Evolutionary conservation across 35 echinoderm and acorn worm genomes (phyloP).

Genomic region (Eucidaris tribuloides): DNA sequence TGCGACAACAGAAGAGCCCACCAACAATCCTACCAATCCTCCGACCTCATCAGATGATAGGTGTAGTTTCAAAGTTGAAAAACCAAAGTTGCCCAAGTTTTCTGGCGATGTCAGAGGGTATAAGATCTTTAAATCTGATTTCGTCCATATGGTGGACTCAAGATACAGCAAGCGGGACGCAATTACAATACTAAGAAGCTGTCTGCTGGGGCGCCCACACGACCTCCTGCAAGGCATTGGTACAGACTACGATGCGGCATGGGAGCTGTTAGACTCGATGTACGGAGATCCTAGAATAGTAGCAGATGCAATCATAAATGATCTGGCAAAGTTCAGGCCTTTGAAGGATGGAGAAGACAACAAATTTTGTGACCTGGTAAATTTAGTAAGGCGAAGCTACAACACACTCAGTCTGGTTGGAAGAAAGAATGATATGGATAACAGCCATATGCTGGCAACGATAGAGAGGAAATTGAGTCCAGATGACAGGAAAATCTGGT

Average conservation of each 20-base stretch:
- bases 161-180: conserved; percentile 36
- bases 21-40: too few species aligned
- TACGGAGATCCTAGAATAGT: conserved; percentile 55
- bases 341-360: conserved; percentile 51
- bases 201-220: conserved; percentile 26
- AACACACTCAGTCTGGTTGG: conserved; percentile 33
- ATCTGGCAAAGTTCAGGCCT: conserved; percentile 39
- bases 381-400: conserved; percentile 44
- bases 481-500: conserved; percentile 56
- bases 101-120: too few species aligned
- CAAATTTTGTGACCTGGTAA: conserved; percentile 60
- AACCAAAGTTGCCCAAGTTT: too few species aligned
- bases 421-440: conserved; percentile 42
- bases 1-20: not conserved
- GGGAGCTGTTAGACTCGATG: conserved; percentile 53
- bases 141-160: too few species aligned
- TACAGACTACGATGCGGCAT: conserved; percentile 45
- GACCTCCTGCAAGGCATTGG: conserved; percentile 56
- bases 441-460: conserved; percentile 32
- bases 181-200: conserved; percentile 9
- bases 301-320: conserved; percentile 43
- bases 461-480: conserved; percentile 44
- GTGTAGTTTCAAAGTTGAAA: too few species aligned
- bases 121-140: conserved; percentile 45
- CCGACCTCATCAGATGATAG: not conserved